Conservation (phyloP, 2,113 vertebrate genomes). For the Uropsilus gracilis region DNA sequence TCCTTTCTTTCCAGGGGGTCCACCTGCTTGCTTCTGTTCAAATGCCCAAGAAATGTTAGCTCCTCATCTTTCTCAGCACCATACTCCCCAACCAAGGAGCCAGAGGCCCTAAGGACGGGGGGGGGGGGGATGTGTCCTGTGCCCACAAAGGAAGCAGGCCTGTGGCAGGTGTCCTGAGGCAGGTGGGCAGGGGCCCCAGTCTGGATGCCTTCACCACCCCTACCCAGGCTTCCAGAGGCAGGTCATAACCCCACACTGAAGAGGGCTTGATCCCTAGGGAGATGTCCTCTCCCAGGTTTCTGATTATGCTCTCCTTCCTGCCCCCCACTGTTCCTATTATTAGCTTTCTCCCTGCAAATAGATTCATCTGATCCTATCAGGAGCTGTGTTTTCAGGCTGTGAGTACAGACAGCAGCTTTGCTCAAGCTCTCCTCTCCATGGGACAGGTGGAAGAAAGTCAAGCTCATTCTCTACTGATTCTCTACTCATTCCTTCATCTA, state of each 20-base stretch:
- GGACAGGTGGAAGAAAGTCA: not conserved
- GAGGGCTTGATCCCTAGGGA: not conserved
- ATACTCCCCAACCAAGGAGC: not conserved
- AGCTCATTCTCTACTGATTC: not conserved
- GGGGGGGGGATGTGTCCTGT: too few species aligned
- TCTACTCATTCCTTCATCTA: not conserved
- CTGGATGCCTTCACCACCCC: not conserved
- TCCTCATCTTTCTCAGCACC: not conserved
- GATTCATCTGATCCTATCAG: not conserved
- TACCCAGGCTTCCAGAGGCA: not conserved
- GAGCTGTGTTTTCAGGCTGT: not conserved
- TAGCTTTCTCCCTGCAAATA: not conserved
- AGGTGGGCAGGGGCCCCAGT: too few species aligned
- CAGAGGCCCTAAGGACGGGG: rapidly evolving
- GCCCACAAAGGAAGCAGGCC: rapidly evolving
- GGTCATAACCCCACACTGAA: not conserved
- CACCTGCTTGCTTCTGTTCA: not conserved
- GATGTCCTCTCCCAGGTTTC: not conserved
- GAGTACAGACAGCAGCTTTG: not conserved
- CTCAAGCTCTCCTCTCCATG: not conserved
- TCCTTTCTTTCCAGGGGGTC: not conserved
- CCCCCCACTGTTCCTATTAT: not conserved
- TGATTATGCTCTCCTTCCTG: not conserved
- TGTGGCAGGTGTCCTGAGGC: too few species aligned
- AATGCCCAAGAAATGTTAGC: not conserved